Evolutionary conservation across 2,888 invertebrate species (phyloP), one percentile per base, ranked within the genome.

Genomic region (Cepaea hortensis): DNA sequence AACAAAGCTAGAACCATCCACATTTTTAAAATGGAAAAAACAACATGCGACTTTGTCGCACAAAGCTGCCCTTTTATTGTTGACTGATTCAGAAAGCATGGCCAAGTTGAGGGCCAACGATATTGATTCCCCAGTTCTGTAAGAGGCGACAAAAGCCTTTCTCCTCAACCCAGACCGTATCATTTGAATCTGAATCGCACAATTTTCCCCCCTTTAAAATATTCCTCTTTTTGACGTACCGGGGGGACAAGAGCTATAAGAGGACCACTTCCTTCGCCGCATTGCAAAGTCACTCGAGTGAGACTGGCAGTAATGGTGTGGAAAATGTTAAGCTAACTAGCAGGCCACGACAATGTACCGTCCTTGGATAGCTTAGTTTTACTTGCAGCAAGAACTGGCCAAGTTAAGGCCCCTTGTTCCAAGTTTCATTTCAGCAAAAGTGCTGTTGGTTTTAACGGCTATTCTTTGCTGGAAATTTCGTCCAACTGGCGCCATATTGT

Each of bases 241-340:
- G 62, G 23, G 75, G 55, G 35, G 3, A 55, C 48, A 55, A 55
- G 18, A 68, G 3, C 4, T 55, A 13, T 50, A 55, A 72, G 73
- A 75, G 84, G 85, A 65, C 84, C 77, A 77, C 73, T 81, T 81
- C 73, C 85, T 72, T 61, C 50, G 62, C 62, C 35, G 20, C 68
- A 15, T 73, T 73, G 23, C 48, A 75, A 81, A 81, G 68, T 61
- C 81, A 81, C 9, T 68, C 73, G 61, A 81, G 75, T 85, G 81
- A 48, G 75, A 81, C 81, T 20, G 68, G 55, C 13, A 20, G 77
- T 86, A 86, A 86, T 86, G 86, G 82, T 55, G 86, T 70, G 86
- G 81, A 86, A 82, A 86, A 82, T 86, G 86, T 76, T 76, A 68
- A 77, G 82, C 82, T 86, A 86, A 86, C 86, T 86, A 86, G 35